Base-by-base conservation (phyloP, 2,888 invertebrate species). In the Leptinotarsa tumamoca region DNA sequence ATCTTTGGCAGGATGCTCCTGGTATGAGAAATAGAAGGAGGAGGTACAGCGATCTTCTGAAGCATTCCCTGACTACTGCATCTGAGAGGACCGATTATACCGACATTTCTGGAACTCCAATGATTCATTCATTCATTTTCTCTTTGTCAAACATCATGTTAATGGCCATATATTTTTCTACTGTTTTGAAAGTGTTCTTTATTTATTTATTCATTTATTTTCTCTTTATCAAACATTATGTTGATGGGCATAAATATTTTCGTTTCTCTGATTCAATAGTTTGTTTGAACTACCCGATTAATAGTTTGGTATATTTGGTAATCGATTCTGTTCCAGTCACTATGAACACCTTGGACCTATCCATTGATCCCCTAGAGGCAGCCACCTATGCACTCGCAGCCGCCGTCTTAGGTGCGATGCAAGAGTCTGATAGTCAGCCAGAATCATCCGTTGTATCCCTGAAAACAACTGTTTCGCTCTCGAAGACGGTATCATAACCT, bases 31-130 rank as follows among this genome's bases (percentile, higher is more conserved):
- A 0, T 67, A 43, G 18, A 72, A 49, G n/a, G 17, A 10, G 7
- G 67, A 72, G 13, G 17, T 68, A 50, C 67, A 21, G 21, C 49
- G 4, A 13, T 17, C 21, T 18, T 21, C 67, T 18, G 51, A 7
- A 7, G 50, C 50, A 13, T 14, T 51, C 50, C 72, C 73, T n/a
- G 69, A 75, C 27, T 79, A 66, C n/a, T 33, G 21, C 10, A 71
- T 68, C 58, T 13, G 33, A 2, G 52, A 72, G 14, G 69, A 70
- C 27, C 17, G 52, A 2, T 43, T 75, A 23, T 77, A 72, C 68
- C 56, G 68, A 33, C 67, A 74, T 61, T 71, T 63, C 51, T 71
- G 63, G 63, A 23, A 61, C 3, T 18, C 63, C 23, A 71, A 56
- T 49, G 73, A 75, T 21, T 18, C 0, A 54, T 17, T 17, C 2